phyloP scores from a whole-genome alignment of 2,797 vertebrate species.

The Tokudaia tokunoshimensis region DNA sequence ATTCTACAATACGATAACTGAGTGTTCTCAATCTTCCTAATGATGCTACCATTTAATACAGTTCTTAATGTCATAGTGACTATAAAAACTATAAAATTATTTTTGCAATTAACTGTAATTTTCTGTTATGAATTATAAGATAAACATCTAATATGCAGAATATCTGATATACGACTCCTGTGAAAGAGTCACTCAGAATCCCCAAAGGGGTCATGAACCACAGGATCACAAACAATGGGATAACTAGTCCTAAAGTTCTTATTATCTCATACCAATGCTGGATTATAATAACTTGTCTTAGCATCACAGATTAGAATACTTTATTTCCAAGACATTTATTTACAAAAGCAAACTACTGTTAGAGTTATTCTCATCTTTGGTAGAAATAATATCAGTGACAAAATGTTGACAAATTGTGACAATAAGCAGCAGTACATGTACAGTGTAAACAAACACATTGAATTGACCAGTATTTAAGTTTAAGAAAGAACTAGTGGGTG shows the following conservation, averaged over 20 bases:
- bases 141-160: not conserved
- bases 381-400: not conserved
- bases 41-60: not conserved
- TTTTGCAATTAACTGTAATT: not conserved
- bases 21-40: not conserved
- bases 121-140: not conserved
- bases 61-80: not conserved
- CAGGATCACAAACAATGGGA: not conserved
- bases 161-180: not conserved
- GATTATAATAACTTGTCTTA: not conserved
- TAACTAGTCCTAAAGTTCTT: not conserved
- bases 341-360: not conserved
- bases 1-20: not conserved
- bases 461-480: not conserved
- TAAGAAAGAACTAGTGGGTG: not conserved
- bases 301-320: not conserved
- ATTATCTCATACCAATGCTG: not conserved
- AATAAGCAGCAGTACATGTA: not conserved
- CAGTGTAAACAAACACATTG: not conserved
- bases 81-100: not conserved
- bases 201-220: not conserved
- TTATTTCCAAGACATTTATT: conserved; percentile 2
- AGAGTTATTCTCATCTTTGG: not conserved
- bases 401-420: too few species aligned
- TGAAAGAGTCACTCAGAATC: not conserved